phyloP scores from a whole-genome alignment of 2,113 vertebrate genomes.

The Leptobrachium leishanense region DNA sequence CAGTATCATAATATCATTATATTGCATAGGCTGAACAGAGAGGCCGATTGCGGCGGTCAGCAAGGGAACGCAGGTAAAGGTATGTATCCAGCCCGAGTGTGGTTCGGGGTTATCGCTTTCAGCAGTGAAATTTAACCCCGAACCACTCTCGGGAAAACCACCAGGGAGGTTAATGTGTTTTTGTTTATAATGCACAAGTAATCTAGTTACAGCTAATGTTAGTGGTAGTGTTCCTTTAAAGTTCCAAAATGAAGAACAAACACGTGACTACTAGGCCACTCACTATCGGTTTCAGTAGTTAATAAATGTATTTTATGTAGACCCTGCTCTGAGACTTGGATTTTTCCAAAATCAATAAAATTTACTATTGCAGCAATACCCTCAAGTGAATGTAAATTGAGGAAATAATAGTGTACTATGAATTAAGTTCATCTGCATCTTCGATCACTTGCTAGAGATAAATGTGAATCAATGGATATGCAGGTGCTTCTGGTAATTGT shows the following conservation, averaged over 20 bases:
- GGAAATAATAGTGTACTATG: constrained; percentile 37
- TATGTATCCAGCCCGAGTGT: no score
- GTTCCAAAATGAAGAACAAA: background rate
- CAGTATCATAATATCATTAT: no score
- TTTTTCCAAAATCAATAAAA: constrained; percentile 20
- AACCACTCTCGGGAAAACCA: no score
- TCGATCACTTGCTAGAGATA: constrained; percentile 33
- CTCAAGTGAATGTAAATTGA: constrained; percentile 35
- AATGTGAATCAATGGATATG: constrained; percentile 35
- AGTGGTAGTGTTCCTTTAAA: no score
- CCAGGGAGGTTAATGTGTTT: no score
- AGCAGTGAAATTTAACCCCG: no score
- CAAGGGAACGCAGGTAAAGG: no score
- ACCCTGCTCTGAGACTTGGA: constrained; percentile 18
- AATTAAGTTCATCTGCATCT: constrained; percentile 40
- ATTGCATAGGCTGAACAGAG: no score
- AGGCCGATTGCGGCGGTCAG: no score
- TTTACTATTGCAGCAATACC: constrained; percentile 17
- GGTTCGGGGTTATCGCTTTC: no score
- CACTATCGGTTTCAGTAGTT: background rate
- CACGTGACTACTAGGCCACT: background rate
- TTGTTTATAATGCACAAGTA: no score
- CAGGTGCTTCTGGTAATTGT: constrained; percentile 35
- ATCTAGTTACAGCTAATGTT: no score
- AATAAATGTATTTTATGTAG: constrained; percentile 40